Evolutionary conservation across 2,888 invertebrate genomes (phyloP), one percentile per base, ranked within the genome.

Genomic region (Amiota minor): DNA sequence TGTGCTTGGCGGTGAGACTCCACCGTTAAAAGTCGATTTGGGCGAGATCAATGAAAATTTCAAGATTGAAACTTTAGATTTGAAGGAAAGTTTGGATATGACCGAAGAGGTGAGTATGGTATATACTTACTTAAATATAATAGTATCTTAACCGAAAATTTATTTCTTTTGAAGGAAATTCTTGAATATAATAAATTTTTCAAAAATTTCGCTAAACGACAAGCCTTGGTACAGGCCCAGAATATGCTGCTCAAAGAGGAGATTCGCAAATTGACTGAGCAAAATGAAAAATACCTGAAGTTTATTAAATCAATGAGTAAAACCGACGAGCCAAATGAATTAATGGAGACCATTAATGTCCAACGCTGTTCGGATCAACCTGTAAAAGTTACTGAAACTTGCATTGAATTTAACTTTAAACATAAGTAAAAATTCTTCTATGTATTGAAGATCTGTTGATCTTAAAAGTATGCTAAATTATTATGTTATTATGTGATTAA

Each of bases 151-250:
- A 50, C n/a, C 53, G 11, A 50, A 50, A 0, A 10, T 16, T n/a
- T 16, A 9, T n/a, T 16, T n/a, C n/a, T 9, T 1, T 12, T 18
- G 8, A 49, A 81, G 47, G 84, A 89, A 4, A 73, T 89, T 1
- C 59, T 80, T 9, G 76, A 74, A 11, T 75, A 87, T 46, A 83
- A 82, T n/a, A 74, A 77, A 2, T 68, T 81, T 1, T 78, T 89
- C 73, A 79, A 75, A 10, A 81, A 86, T 56, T 89, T 89, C 67
- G 89, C 89, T 89, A 83, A 80, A 2, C 88, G 89, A 6, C 87
- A 86, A 71, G 84, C 87, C 9, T 75, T 86, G 71, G 88, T 85
- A 0, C 80, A 85, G 49, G 79, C 83, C 1, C 87, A 89, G 49
- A 87, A 86, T 50, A 35, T 87, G 2, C 55, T 87, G 11, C 71